Evolutionary conservation across 2,797 vertebrate genomes (phyloP).

Genomic region (Ciconia nigra): DNA sequence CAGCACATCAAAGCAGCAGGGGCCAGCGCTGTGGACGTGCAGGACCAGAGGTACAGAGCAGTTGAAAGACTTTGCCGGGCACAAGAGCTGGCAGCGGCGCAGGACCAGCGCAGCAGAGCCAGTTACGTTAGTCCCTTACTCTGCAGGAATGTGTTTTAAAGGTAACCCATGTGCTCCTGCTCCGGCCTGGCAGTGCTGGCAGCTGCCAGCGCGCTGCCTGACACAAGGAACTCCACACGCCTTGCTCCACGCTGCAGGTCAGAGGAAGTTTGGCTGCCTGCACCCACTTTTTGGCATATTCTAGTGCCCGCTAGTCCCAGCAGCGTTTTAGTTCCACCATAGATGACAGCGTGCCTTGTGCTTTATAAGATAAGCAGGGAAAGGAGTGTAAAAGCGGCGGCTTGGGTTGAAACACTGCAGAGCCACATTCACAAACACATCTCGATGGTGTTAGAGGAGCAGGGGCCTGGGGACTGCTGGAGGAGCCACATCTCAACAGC

Average conservation of each 20-base stretch:
- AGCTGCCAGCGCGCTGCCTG: background rate
- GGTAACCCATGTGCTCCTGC: background rate
- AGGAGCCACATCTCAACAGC: background rate
- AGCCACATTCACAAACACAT: background rate
- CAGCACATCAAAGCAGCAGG: background rate
- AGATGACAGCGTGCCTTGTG: rapidly evolving
- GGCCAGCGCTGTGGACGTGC: background rate
- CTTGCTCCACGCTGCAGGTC: rapidly evolving
- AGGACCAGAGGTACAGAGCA: background rate
- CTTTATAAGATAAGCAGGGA: background rate
- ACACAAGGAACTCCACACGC: background rate
- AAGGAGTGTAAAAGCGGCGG: rapidly evolving
- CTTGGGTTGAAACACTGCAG: background rate
- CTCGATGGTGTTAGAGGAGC: background rate
- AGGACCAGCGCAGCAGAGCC: background rate
- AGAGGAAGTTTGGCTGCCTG: background rate
- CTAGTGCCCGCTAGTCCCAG: background rate
- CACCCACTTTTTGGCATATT: background rate
- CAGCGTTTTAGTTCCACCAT: rapidly evolving
- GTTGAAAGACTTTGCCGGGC: background rate
- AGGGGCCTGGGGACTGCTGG: background rate
- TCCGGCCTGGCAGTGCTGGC: background rate
- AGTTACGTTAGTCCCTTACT: background rate
- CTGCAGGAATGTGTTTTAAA: background rate
- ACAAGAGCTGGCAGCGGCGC: background rate